phyloP scores from a whole-genome alignment of 2,797 vertebrate genomes.

The Jordanella pulchra region DNA sequence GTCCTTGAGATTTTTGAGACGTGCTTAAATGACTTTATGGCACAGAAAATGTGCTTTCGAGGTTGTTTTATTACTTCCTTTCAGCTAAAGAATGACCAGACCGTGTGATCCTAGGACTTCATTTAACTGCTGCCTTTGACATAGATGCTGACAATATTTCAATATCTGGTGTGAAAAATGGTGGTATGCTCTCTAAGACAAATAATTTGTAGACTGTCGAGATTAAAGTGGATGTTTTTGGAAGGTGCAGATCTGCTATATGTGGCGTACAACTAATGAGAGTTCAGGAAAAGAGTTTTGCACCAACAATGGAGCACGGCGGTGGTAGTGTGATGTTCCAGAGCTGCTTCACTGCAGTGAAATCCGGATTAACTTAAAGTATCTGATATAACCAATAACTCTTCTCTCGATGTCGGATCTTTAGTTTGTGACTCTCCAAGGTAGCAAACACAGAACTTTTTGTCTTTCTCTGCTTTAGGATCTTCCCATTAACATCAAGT shows the following conservation, averaged over 20 bases:
- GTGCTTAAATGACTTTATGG: background rate
- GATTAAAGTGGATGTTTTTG: background rate
- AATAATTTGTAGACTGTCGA: background rate
- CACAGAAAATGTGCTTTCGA: background rate
- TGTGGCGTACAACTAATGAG: background rate
- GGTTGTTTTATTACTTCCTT: background rate
- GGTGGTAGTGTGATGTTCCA: no score
- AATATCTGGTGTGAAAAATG: background rate
- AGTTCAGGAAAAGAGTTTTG: no score
- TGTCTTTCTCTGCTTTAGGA: slow-evolving; percentile 75
- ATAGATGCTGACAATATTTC: background rate
- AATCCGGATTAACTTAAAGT: no score
- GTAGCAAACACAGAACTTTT: background rate
- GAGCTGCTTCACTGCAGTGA: no score
- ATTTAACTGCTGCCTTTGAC: background rate
- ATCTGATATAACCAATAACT: no score
- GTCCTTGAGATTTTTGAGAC: background rate
- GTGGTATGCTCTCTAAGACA: no score
- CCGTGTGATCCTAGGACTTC: background rate
- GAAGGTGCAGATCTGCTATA: background rate
- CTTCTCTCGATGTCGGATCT: no score
- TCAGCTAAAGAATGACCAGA: background rate
- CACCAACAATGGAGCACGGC: no score
- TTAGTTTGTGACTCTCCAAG: background rate
- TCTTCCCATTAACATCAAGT: slow-evolving; percentile 94